Percentiles rank a stretch among this genome's conserved stretches.
These are phyloP conservation scores for Molorchus minor DNA, from an alignment of 2,888 invertebrate genomes.

Conservation along the genomic window DNA sequence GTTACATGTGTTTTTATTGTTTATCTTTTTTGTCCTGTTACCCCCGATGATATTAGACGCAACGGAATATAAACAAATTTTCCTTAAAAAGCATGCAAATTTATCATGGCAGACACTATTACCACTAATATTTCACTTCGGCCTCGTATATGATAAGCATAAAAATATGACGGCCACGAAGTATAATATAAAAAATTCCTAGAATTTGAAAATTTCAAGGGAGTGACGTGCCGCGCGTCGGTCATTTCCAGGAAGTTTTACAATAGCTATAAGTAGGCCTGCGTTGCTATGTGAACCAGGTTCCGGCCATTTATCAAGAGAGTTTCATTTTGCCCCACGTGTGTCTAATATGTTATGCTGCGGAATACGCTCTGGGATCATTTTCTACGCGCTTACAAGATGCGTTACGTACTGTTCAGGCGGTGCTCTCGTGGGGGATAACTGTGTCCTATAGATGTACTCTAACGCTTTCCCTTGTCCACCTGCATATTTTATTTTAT, in stretches of 20 bases:
- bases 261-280: constrained; percentile 19
- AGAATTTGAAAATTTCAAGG: constrained; percentile 23
- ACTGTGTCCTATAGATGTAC: constrained; percentile 23
- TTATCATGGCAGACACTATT: too few relatives aligned
- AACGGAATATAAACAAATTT: too few relatives aligned
- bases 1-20: too few relatives aligned
- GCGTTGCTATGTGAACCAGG: constrained; percentile 55
- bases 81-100: too few relatives aligned
- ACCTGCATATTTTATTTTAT: too few relatives aligned
- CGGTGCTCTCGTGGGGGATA: constrained; percentile 23
- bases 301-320: constrained; percentile 53
- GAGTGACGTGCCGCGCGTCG: constrained; percentile 11
- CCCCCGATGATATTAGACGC: too few relatives aligned
- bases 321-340: constrained; percentile 55
- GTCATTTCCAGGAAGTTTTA: constrained; percentile 23
- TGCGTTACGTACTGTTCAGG: constrained; percentile 38
- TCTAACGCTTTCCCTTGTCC: constrained; percentile 5
- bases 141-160: constrained; percentile 9
- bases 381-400: constrained; percentile 45
- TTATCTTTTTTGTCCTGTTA: too few relatives aligned
- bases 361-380: constrained; percentile 38
- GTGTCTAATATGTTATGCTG: constrained; percentile 53
- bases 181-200: constrained; percentile 24
- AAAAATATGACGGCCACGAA: constrained; percentile 8
- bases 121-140: constrained; percentile 7